Evolutionary conservation across 1,140 invertebrate genomes (phyloP), one percentile per base, ranked within the genome.

Genomic region (Nomia melanderi): DNA sequence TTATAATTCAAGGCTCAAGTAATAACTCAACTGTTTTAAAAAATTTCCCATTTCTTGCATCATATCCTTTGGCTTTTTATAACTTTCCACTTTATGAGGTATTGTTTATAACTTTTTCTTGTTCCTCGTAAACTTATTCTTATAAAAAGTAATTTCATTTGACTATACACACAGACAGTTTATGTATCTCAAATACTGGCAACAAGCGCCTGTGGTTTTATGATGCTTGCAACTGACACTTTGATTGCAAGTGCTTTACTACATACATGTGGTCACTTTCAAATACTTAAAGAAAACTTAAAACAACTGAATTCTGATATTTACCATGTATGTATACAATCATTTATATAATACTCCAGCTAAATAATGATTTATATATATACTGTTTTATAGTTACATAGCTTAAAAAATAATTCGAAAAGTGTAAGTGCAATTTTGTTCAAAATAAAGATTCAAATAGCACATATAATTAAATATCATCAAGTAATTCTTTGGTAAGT

Each of bases 171-270:
- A 29, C 36, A 88, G 86, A 64, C 86, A 11, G 64, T 44, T 33
- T 88, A 86, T 70, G 2, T 79, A 6, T 87, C 81, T 27, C 88
- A 89, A 82, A 70, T 86, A 20, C 0, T 88, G 20, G 87, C 86
- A 31, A 88, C 88, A 2, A 63, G 59, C 25, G 57, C 66, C 5
- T 89, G 87, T 69, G 86, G 75, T 1, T 59, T 88, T 23, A 20
- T 89, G 23, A 85, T 88, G 1, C 47, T 88, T 17, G 88, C 78
- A 39, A 86, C 78, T 29, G 88, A 89, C 50, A 85, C 84, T 50
- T 17, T 89, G 33, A 87, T 89, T 50, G 87, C 88, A 14, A 87
- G 84, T 41, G 86, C 88, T 20, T 7, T 89, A 17, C 82, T 89
- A 41, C 84, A 87, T 31, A 87, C 86, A 14, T 88, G 83, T 64